phyloP scores from a whole-genome alignment of 2,113 vertebrate species.

The Grus americana region DNA sequence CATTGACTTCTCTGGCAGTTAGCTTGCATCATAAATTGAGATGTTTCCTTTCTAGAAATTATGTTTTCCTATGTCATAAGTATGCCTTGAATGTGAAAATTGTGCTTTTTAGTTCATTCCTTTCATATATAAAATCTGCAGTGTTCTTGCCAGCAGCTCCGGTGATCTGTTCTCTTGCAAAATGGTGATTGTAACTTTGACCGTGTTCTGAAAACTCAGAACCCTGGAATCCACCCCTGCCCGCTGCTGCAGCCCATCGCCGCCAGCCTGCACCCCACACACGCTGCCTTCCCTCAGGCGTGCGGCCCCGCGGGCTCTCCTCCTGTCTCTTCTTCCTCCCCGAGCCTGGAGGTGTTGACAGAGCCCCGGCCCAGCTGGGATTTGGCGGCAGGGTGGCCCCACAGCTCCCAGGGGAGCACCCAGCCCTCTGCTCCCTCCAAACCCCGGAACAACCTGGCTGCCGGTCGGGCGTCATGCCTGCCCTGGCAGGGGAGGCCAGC shows the following conservation, averaged over 20 bases:
- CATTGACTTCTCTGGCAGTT: not conserved
- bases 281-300: fast-evolving
- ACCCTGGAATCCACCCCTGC: fast-evolving
- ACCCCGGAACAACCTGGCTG: not conserved
- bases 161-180: not conserved
- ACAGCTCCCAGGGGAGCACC: not conserved
- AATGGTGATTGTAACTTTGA: not conserved
- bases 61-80: not conserved
- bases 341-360: fast-evolving
- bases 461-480: not conserved
- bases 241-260: not conserved
- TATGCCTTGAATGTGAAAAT: not conserved
- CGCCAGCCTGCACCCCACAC: not conserved
- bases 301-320: fast-evolving
- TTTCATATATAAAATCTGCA: not conserved
- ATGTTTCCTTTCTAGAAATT: not conserved
- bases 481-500: not conserved
- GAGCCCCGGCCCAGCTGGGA: not conserved
- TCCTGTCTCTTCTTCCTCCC: not conserved
- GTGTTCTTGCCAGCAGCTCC: not conserved
- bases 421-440: not conserved
- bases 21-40: not conserved
- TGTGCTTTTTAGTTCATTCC: not conserved
- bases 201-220: not conserved
- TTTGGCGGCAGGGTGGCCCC: not conserved